These are phyloP conservation scores for Hemicordylus capensis DNA, from an alignment of 2,113 vertebrate genomes.

Conservation along the genomic window DNA sequence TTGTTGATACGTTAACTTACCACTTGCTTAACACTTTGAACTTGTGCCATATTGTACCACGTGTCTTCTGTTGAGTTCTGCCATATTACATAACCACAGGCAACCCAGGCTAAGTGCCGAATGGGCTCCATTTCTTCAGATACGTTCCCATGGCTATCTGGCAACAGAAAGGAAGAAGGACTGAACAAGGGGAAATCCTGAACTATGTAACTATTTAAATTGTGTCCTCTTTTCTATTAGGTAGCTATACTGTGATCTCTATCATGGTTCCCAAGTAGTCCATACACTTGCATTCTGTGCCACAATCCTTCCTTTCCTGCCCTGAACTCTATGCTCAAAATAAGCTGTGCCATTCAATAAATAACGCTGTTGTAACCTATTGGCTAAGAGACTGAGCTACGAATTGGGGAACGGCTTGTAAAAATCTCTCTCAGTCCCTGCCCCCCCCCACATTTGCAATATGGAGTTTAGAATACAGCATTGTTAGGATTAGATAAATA, in stretches of 20 bases:
- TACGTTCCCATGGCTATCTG: conserved; percentile 86
- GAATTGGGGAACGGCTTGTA: no score
- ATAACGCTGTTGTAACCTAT: no score
- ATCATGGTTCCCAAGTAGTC: background rate
- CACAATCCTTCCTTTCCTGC: no score
- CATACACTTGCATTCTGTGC: background rate
- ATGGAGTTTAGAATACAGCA: no score
- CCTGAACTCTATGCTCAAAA: no score
- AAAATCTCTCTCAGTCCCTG: no score
- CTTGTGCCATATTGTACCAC: conserved; percentile 81
- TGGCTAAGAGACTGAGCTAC: no score
- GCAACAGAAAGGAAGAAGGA: background rate
- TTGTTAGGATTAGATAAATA: no score
- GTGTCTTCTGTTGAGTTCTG: conserved; percentile 89
- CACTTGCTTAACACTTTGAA: conserved; percentile 88
- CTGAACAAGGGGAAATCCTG: background rate
- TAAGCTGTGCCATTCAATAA: no score
- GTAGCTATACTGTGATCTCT: no score
- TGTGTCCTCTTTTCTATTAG: no score
- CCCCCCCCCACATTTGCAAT: no score
- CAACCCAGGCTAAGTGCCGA: conserved; percentile 77
- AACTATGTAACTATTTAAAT: background rate
- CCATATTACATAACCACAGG: conserved; percentile 86
- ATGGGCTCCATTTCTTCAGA: conserved; percentile 84
- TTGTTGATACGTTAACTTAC: conserved; percentile 77